Evolutionary conservation across 2,888 invertebrate genomes (phyloP).

Genomic region (Blera fallax): DNA sequence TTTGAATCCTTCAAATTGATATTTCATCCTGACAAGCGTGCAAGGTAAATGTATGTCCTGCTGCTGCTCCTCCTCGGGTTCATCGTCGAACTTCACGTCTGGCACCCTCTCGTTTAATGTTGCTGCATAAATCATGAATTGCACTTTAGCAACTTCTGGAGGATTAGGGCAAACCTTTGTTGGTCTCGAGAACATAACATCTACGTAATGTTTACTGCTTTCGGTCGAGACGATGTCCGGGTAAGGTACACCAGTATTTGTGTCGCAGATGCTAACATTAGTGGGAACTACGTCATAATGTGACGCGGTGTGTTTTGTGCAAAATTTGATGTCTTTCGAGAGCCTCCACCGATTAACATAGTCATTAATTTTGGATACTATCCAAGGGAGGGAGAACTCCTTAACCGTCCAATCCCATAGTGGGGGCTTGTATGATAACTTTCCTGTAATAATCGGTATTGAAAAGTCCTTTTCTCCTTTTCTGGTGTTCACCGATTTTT

Average conservation of each 20-base stretch:
- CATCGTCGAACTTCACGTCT: not conserved
- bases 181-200: conserved; percentile 78
- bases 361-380: conserved; percentile 75
- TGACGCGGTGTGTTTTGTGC: conserved; percentile 63
- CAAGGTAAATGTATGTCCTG: conserved; percentile 60
- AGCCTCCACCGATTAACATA: conserved; percentile 77
- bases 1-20: conserved; percentile 78
- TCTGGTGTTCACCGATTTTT: not conserved
- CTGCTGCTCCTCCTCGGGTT: not conserved
- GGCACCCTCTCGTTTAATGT: conserved; percentile 53
- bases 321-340: conserved; percentile 77
- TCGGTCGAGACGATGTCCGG: conserved; percentile 44
- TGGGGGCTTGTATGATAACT: not conserved
- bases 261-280: not conserved
- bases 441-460: not conserved
- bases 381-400: conserved; percentile 74
- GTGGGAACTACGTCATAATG: conserved; percentile 20
- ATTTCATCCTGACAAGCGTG: conserved; percentile 77
- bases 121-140: conserved; percentile 77
- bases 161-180: conserved; percentile 79
- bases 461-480: not conserved
- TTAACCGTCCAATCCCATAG: conserved; percentile 67
- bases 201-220: conserved; percentile 76
- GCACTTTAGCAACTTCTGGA: conserved; percentile 78
- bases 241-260: not conserved